Evolutionary conservation across 2,797 vertebrate genomes (phyloP), one percentile per base, ranked within the genome.

Genomic region (Poecile montanus): DNA sequence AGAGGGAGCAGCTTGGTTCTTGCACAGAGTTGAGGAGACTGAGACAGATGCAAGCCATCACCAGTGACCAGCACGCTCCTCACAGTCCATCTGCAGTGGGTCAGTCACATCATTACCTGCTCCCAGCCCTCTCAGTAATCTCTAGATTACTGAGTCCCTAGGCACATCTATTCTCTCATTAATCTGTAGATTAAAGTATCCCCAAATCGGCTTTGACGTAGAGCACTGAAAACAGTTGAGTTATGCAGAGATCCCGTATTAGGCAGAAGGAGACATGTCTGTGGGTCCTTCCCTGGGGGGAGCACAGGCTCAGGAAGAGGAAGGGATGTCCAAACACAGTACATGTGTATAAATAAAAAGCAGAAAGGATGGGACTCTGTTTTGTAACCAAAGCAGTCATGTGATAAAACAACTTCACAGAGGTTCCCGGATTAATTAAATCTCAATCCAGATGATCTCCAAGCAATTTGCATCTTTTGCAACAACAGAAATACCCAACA

Each of bases 171-270:
- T 78, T 93, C 80, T 94, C 80, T 96, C 94, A 83, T 77, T 96
- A 96, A 97, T 95, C 93, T 79, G 44, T 26, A 71, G 95, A 97
- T 96, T 96, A 96, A 96, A 96, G 70, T 38, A 92, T 91, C 89
- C 93, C 91, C 92, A 96, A 76, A 84, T 82, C 62, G 32, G 87
- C 92, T 97, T 88, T 97, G 92, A 96, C 26, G 94, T 79, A 93
- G 93, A 76, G 94, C 86, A 66, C 70, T 85, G 93, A 89, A 57
- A 93, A 90, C 91, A 66, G 94, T 58, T 53, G 89, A 72, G 88
- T 86, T 73, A 26, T 57, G 50, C 93, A 79, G 72, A 27, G 16
- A 95, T 77, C 96, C 51, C 0, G 3, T 56, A 51, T 82, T 40
- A 70, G 87, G 45, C 67, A 89, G 50, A n/a, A 67, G 79, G 79